Percentiles rank a stretch among this genome's conserved stretches.
These are phyloP conservation scores for Myopa testacea DNA, from an alignment of 2,888 invertebrate species.

Conservation along the genomic window DNA sequence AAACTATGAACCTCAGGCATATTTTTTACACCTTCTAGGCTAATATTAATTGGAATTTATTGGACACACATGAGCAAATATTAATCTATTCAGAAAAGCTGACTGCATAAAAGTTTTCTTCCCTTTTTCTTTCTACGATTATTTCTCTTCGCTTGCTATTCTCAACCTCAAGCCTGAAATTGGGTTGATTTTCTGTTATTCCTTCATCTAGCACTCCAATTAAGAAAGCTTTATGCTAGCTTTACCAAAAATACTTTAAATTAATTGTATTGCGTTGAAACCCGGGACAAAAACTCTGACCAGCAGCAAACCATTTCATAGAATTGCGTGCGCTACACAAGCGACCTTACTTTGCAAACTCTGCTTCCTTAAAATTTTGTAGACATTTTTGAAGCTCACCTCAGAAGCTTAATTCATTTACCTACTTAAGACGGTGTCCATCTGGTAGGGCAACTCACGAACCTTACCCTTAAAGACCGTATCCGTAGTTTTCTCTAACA, in stretches of 20 bases:
- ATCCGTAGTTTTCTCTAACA: not conserved
- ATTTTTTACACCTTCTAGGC: slow-evolving; percentile 36
- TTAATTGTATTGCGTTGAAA: slow-evolving; percentile 31
- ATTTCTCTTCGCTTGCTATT: not conserved
- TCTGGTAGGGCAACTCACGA: not conserved
- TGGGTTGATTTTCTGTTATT: not conserved
- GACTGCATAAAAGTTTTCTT: not conserved
- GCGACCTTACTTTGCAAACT: not conserved
- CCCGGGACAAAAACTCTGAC: slow-evolving; percentile 14
- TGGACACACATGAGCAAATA: slow-evolving; percentile 34
- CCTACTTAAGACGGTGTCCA: slow-evolving; percentile 50
- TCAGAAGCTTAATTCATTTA: slow-evolving; percentile 53
- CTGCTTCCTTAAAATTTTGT: slow-evolving; percentile 25
- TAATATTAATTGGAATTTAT: slow-evolving; percentile 41
- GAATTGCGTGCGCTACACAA: slow-evolving; percentile 20
- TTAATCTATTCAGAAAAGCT: slow-evolving; percentile 11
- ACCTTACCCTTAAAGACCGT: not conserved
- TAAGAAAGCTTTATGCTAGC: slow-evolving; percentile 20
- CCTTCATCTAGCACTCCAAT: slow-evolving; percentile 21
- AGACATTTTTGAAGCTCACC: slow-evolving; percentile 38
- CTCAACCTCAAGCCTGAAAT: not conserved
- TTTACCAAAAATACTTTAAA: slow-evolving; percentile 29
- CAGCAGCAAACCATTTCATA: slow-evolving; percentile 42
- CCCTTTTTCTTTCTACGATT: not conserved
- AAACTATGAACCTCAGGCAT: slow-evolving; percentile 2